Evolutionary conservation across 2,888 invertebrate species (phyloP), one percentile per base, ranked within the genome.

Genomic region (Strigamia transsilvanica): DNA sequence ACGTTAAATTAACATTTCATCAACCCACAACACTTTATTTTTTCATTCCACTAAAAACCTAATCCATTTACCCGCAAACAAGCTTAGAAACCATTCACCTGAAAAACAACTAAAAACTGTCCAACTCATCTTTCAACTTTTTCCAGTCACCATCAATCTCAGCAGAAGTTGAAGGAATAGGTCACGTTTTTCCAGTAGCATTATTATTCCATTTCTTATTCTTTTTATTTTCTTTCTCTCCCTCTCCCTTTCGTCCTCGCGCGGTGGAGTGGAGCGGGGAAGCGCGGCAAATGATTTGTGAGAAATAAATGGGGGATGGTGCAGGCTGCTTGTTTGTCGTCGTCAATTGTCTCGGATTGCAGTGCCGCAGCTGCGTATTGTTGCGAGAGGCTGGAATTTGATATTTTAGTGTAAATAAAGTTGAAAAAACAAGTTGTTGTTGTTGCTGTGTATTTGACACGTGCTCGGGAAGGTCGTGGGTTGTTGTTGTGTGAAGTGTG

Each of bases 121-220:
- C 15, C 61, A 61, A 61, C 61, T 66, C 23, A 51, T 18, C 66
- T 66, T 15, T 23, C 21, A 66, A 66, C 15, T 51, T 66, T 12
- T n/a, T 66, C 5, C 32, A 66, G 66, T 23, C 12, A 66, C 21
- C 51, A 51, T 51, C 51, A 51, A 51, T 51, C 51, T 51, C 51
- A 15, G 32, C n/a, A 18, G 15, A 66, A 66, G 27, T 66, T 66
- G 66, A 27, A 66, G 66, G 66, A 66, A 66, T 66, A 27, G 27
- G 66, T 66, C 66, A 66, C 66, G 66, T 66, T 66, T 66, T 66
- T 27, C 66, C 66, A 66, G 66, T 66, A 66, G 66, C 66, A 66
- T 66, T 66, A 66, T 66, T 66, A 27, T 66, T 66, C 66, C 51
- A 51, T 51, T 51, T n/a, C 18, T 5, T 51, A 3, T 51, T 51